These are phyloP conservation scores for Terrapene triunguis DNA, from an alignment of 2,113 vertebrate species.

Conservation along the genomic window DNA sequence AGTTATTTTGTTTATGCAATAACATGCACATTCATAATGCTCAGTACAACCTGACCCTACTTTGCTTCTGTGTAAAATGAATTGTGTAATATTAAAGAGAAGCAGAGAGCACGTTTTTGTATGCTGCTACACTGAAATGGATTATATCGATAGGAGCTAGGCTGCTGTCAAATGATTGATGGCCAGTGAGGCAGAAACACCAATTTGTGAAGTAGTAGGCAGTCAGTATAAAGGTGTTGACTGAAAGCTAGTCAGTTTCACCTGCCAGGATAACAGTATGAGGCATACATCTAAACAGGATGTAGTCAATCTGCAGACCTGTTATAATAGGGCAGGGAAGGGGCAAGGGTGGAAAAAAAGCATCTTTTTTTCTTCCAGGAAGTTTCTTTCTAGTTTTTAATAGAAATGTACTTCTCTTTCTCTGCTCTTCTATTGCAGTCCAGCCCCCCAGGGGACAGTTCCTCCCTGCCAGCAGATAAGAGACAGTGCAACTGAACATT, in stretches of 20 bases:
- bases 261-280: slow-evolving; percentile 29
- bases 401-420: slow-evolving; percentile 1
- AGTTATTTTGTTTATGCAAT: slow-evolving; percentile 8
- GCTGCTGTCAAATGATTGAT: slow-evolving; percentile 7
- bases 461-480: not conserved
- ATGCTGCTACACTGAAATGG: not conserved
- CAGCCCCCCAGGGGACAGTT: not conserved
- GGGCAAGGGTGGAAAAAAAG: not conserved
- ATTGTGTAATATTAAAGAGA: slow-evolving; percentile 1
- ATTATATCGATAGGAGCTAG: slow-evolving; percentile 14
- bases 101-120: slow-evolving; percentile 33
- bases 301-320: slow-evolving; percentile 13
- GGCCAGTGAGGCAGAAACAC: slow-evolving; percentile 28
- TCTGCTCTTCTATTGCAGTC: not conserved
- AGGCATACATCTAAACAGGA: slow-evolving; percentile 34
- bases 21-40: not conserved
- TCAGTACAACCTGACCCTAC: not conserved
- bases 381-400: slow-evolving; percentile 6
- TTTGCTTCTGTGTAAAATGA: slow-evolving; percentile 46
- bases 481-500: not conserved
- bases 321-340: not conserved
- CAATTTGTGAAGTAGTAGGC: not conserved
- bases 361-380: not conserved
- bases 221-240: not conserved
- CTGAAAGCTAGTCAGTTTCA: not conserved